A percentile compares a stretch with the other conserved stretches of the same genome.
These are phyloP conservation scores for Drosophila neotestacea DNA, from an alignment of 2,888 invertebrate genomes.

Conservation along the genomic window DNA sequence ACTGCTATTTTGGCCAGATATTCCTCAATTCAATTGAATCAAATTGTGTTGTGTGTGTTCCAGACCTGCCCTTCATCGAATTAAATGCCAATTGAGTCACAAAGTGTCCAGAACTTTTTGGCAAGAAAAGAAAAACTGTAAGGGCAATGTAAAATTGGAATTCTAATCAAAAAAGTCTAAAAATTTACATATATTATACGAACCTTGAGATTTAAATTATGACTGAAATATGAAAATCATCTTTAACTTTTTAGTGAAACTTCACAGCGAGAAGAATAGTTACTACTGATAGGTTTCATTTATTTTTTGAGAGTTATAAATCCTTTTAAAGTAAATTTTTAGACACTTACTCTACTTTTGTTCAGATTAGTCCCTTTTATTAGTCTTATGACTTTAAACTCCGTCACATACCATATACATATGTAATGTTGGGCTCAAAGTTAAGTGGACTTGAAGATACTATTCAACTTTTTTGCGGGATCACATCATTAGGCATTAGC, in stretches of 20 bases:
- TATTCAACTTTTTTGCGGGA: background rate
- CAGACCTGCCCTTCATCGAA: slow-evolving; percentile 26
- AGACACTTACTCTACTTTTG: background rate
- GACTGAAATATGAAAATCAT: background rate
- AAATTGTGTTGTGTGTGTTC: slow-evolving; percentile 38
- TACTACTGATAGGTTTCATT: background rate
- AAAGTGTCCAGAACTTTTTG: slow-evolving; percentile 16
- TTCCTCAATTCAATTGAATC: slow-evolving; percentile 34
- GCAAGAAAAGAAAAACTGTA: slow-evolving; percentile 5
- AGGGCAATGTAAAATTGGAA: slow-evolving; percentile 5
- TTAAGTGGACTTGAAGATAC: background rate
- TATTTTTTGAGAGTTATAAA: background rate
- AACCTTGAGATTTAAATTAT: background rate
- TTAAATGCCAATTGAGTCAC: slow-evolving; percentile 52
- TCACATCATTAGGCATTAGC: slow-evolving; percentile 6
- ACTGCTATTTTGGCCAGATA: slow-evolving; percentile 32
- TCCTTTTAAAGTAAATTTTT: background rate
- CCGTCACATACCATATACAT: slow-evolving; percentile 1
- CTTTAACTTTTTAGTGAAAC: background rate
- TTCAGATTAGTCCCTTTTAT: background rate
- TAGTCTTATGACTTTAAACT: too few relatives aligned
- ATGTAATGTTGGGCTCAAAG: slow-evolving; percentile 2
- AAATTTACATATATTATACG: slow-evolving; percentile 9
- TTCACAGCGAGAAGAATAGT: background rate
- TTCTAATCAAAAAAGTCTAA: slow-evolving; percentile 31